Evolutionary conservation across 2,797 vertebrate genomes (phyloP).

Genomic region (Fringilla coelebs): DNA sequence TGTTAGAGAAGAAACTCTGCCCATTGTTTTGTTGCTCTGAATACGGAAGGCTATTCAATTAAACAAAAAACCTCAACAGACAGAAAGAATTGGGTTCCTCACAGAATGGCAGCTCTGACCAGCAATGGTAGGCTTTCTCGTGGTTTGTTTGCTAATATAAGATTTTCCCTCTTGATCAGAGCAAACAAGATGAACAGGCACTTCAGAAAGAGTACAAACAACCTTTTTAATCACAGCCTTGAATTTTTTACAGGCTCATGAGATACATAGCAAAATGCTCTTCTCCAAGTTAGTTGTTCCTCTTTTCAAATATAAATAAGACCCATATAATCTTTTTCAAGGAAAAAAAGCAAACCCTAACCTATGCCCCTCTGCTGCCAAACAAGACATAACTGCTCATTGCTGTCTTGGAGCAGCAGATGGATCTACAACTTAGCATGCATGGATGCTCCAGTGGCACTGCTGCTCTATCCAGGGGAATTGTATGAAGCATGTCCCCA

Average conservation of each 20-base stretch:
- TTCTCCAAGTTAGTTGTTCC: neutral
- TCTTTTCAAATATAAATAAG: neutral
- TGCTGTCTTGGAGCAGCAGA: neutral
- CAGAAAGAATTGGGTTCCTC: neutral
- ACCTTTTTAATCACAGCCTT: neutral
- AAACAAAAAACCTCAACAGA: neutral
- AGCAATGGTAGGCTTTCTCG: neutral
- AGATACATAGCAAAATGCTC: neutral
- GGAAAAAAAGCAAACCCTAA: neutral
- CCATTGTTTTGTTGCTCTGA: neutral
- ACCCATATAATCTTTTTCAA: neutral
- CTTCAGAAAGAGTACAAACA: neutral
- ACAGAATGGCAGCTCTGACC: neutral
- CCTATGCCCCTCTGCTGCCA: neutral
- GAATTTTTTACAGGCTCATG: neutral
- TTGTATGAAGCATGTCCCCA: neutral
- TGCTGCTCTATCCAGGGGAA: neutral
- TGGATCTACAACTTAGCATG: neutral
- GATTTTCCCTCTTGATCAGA: neutral
- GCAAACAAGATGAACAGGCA: neutral
- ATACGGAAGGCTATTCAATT: neutral
- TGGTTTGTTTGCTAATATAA: neutral
- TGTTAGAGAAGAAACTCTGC: neutral
- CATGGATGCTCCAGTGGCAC: neutral
- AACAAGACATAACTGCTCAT: neutral